Conservation (phyloP, 64 coral and sea anemone genomes). For the Acropora yongei region DNA sequence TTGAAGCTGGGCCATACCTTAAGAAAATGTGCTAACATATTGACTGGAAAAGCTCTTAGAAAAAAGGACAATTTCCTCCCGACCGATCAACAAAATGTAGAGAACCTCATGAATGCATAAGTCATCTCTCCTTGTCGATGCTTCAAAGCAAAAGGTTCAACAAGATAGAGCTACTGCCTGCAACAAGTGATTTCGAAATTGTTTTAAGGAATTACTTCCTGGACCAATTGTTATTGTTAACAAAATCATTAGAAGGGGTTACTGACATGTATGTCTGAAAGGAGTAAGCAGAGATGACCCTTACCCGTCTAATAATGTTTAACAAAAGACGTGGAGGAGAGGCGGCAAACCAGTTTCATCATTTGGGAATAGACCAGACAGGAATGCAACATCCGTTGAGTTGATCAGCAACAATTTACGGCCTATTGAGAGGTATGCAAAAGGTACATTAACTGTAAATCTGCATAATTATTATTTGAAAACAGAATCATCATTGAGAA, state of each 20-base stretch:
- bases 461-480: too few species aligned
- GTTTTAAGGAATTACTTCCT: neutral
- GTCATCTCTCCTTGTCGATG: neutral
- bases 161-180: conserved; percentile 23
- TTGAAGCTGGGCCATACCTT: conserved; percentile 36
- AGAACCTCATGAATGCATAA: conserved; percentile 12
- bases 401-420: conserved; percentile 24
- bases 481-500: too few species aligned
- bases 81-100: conserved; percentile 24
- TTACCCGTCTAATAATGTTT: too few species aligned
- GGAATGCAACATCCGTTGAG: neutral
- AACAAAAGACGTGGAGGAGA: conserved; percentile 54
- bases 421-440: conserved; percentile 38
- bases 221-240: neutral
- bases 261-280: neutral
- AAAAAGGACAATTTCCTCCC: conserved; percentile 10
- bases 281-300: neutral
- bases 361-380: conserved; percentile 10
- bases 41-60: conserved; percentile 33
- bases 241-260: neutral
- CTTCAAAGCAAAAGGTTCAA: conserved; percentile 28
- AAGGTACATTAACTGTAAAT: conserved; percentile 16
- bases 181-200: conserved; percentile 44
- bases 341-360: conserved; percentile 36
- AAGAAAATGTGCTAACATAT: conserved; percentile 45